Conservation (phyloP, 2,113 vertebrate species). For the Stegostoma tigrinum region DNA sequence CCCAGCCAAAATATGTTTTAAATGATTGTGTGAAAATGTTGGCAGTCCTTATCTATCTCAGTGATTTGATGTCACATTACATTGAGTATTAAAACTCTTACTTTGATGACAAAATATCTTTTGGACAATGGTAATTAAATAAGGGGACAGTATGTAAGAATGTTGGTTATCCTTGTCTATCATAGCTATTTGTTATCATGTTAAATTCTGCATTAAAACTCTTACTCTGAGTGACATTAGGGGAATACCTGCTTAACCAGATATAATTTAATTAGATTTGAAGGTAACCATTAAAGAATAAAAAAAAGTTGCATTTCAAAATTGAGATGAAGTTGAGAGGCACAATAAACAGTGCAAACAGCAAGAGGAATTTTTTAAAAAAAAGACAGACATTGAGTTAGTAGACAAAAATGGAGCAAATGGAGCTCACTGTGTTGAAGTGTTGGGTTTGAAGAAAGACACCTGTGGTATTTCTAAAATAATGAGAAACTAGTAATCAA, state of each 20-base stretch:
- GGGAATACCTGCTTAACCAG: neutral
- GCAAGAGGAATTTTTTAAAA: neutral
- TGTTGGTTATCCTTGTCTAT: neutral
- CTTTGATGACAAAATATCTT: neutral
- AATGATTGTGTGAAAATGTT: neutral
- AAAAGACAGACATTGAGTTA: neutral
- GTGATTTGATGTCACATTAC: neutral
- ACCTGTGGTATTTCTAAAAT: neutral
- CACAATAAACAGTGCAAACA: neutral
- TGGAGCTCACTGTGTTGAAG: neutral
- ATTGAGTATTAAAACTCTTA: neutral
- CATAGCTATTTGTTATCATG: neutral
- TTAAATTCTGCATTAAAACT: neutral
- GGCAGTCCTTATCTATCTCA: neutral
- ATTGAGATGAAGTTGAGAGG: neutral
- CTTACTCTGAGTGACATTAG: neutral
- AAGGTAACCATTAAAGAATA: neutral
- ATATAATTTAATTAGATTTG: neutral
- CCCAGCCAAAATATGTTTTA: neutral
- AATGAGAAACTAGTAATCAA: neutral
- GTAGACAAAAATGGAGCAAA: neutral
- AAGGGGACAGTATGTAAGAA: neutral
- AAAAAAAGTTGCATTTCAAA: neutral
- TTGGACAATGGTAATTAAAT: neutral
- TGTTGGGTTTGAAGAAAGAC: neutral